These are phyloP conservation scores for Perithous albicinctus DNA, from an alignment of 2,888 invertebrate species.

Conservation along the genomic window DNA sequence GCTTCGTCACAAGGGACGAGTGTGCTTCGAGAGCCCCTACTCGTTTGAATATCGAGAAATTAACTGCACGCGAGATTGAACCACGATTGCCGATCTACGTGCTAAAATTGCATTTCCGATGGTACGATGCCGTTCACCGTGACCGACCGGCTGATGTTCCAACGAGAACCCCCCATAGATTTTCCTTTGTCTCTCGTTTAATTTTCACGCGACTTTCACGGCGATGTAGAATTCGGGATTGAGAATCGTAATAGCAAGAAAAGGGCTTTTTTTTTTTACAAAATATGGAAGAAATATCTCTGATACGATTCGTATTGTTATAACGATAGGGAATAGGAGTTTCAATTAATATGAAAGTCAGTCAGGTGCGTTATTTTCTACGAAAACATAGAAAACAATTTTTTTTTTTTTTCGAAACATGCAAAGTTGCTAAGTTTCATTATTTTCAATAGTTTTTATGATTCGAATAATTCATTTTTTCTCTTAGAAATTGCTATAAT, in stretches of 20 bases:
- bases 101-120: constrained; percentile 66
- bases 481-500: background rate
- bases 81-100: constrained; percentile 59
- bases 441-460: background rate
- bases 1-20: background rate
- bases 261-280: background rate
- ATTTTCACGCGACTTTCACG: background rate
- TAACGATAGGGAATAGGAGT: background rate
- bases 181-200: background rate
- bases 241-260: background rate
- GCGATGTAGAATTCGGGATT: background rate
- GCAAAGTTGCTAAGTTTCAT: background rate
- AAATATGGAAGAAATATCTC: background rate
- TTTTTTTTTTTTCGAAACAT: no score
- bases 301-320: background rate
- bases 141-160: constrained; percentile 3
- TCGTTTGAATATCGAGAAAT: constrained; percentile 64
- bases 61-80: constrained; percentile 62
- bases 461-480: background rate
- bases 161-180: background rate
- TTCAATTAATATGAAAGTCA: background rate
- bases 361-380: background rate
- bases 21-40: background rate
- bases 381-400: background rate
- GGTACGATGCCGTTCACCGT: constrained; percentile 6